Conservation (phyloP, 2,113 vertebrate genomes). For the Periophthalmodon schlosseri region DNA sequence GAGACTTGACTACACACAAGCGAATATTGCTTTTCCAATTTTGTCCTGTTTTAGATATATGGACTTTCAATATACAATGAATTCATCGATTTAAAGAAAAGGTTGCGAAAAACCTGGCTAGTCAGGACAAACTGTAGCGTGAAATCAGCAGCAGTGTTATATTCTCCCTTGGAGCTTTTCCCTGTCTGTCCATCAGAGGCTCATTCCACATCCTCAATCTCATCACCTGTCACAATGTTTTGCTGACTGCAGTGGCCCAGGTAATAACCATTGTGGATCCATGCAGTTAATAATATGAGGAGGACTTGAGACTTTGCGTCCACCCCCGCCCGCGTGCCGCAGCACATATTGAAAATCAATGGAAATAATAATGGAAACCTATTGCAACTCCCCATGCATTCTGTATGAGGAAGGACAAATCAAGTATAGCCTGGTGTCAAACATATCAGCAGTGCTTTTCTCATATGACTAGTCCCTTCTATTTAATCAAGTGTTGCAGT, state of each 20-base stretch:
- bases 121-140: slow-evolving; percentile 31
- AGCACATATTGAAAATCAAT: slow-evolving; percentile 62
- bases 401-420: slow-evolving; percentile 20
- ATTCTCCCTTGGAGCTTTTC: slow-evolving; percentile 15
- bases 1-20: slow-evolving; percentile 48
- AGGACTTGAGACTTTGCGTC: slow-evolving; percentile 44
- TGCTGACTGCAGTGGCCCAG: slow-evolving; percentile 47
- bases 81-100: slow-evolving; percentile 60
- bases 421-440: slow-evolving; percentile 32
- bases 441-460: slow-evolving; percentile 28
- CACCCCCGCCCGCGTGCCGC: slow-evolving; percentile 10
- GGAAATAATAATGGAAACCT: slow-evolving; percentile 55
- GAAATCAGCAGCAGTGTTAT: slow-evolving; percentile 13
- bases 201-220: slow-evolving; percentile 50
- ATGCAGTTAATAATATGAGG: slow-evolving; percentile 60
- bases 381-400: slow-evolving; percentile 25
- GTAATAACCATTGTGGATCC: slow-evolving; percentile 44
- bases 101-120: slow-evolving; percentile 28
- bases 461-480: slow-evolving; percentile 15
- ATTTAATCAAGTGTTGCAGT: slow-evolving; percentile 15
- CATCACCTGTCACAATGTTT: slow-evolving; percentile 64
- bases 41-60: slow-evolving; percentile 46
- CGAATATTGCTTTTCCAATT: slow-evolving; percentile 62
- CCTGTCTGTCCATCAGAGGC: slow-evolving; percentile 42
- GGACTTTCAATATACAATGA: slow-evolving; percentile 49